These are phyloP conservation scores for Scaptomyza caliginosa DNA, from an alignment of 2,888 invertebrate species.

Conservation along the genomic window DNA sequence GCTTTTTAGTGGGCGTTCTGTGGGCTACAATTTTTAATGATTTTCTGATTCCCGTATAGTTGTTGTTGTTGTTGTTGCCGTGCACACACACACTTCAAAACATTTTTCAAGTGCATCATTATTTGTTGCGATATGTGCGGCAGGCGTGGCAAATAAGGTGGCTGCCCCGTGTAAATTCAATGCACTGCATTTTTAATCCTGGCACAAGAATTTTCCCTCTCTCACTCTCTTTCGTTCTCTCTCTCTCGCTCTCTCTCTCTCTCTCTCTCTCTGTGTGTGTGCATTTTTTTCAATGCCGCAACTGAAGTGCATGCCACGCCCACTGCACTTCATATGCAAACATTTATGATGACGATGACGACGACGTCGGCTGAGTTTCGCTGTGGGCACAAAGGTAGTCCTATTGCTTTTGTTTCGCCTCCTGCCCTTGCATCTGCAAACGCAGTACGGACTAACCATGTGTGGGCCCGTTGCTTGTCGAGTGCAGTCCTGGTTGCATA, in stretches of 20 bases:
- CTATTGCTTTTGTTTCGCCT: conserved; percentile 62
- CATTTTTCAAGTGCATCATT: conserved; percentile 78
- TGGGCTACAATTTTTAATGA: conserved; percentile 62
- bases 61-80: conserved; percentile 19
- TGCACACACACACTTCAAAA: conserved; percentile 54
- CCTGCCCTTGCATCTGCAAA: not conserved
- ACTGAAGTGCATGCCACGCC: conserved; percentile 74
- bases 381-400: conserved; percentile 66
- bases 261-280: conserved; percentile 17
- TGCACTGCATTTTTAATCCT: conserved; percentile 78
- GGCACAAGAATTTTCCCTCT: conserved; percentile 64
- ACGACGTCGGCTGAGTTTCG: conserved; percentile 40
- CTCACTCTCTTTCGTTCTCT: conserved; percentile 25
- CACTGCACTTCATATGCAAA: conserved; percentile 75
- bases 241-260: conserved; percentile 26
- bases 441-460: conserved; percentile 24
- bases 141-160: conserved; percentile 20
- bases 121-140: conserved; percentile 69
- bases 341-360: conserved; percentile 73
- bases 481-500: conserved; percentile 73
- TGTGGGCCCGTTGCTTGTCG: conserved; percentile 57
- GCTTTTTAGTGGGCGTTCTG: conserved; percentile 4
- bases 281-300: conserved; percentile 68
- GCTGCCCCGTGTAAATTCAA: conserved; percentile 68
- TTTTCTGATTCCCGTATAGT: conserved; percentile 43